phyloP scores from a whole-genome alignment of 2,113 vertebrate species.

The Myiagra hebetior region DNA sequence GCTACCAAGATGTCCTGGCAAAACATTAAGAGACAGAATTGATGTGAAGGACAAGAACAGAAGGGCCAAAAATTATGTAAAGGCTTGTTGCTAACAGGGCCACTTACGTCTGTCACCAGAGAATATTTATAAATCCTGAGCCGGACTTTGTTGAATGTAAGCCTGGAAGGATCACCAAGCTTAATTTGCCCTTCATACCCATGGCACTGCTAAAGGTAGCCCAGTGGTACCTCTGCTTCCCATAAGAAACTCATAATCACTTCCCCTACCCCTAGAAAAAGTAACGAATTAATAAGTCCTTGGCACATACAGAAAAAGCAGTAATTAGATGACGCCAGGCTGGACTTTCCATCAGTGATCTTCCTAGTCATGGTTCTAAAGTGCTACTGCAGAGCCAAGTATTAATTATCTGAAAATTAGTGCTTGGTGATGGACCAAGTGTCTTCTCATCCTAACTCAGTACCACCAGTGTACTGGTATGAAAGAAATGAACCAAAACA shows the following conservation, averaged over 20 bases:
- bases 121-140: not conserved
- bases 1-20: not conserved
- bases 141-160: not conserved
- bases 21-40: not conserved
- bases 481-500: not conserved
- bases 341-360: slow-evolving; percentile 64
- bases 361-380: slow-evolving; percentile 67
- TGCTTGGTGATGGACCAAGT: slow-evolving; percentile 68
- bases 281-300: slow-evolving; percentile 55
- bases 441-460: slow-evolving; percentile 60
- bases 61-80: not conserved
- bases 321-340: slow-evolving; percentile 55
- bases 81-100: not conserved
- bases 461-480: not conserved
- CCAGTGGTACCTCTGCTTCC: not conserved
- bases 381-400: slow-evolving; percentile 60
- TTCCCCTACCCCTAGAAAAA: slow-evolving; percentile 3
- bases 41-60: not conserved
- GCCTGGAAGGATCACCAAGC: not conserved
- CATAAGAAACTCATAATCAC: not conserved
- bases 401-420: slow-evolving; percentile 76
- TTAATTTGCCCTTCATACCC: not conserved
- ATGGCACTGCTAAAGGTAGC: not conserved
- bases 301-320: slow-evolving; percentile 59
- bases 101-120: not conserved